Percentiles rank a stretch among this genome's conserved stretches.
Conservation (phyloP, 2,888 invertebrate genomes). For the Drosophila lutescens region DNA sequence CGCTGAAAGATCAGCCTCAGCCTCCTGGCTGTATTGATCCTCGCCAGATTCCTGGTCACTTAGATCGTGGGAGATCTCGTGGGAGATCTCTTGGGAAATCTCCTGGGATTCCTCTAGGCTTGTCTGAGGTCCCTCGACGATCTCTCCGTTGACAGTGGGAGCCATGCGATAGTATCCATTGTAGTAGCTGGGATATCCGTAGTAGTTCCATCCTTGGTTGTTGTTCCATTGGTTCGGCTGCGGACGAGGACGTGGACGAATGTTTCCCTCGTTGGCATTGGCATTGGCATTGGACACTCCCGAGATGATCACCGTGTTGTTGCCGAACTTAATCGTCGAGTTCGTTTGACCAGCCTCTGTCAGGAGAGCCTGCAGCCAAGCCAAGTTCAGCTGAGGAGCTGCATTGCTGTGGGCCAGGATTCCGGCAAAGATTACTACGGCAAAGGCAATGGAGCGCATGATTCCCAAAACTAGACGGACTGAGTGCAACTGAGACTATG, state of each 20-base stretch:
- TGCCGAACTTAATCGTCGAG: constrained; percentile 30
- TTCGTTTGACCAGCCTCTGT: constrained; percentile 11
- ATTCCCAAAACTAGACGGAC: constrained; percentile 6
- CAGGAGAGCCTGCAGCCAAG: constrained; percentile 16
- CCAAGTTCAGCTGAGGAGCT: constrained; percentile 29
- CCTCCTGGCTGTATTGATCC: background rate
- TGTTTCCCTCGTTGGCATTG: constrained; percentile 13
- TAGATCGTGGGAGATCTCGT: constrained; percentile 7
- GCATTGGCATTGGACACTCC: constrained; percentile 29
- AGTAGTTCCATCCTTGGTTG: background rate
- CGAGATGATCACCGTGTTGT: constrained; percentile 36
- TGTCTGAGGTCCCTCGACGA: constrained; percentile 4
- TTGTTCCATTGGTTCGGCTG: background rate
- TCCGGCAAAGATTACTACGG: constrained; percentile 25
- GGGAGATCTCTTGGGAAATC: constrained; percentile 1
- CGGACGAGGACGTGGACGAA: background rate
- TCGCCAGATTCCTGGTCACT: constrained; percentile 13
- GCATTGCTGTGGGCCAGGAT: constrained; percentile 35
- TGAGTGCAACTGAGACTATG: constrained; percentile 41
- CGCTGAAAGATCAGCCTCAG: background rate
- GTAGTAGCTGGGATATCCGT: background rate
- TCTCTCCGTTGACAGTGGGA: constrained; percentile 7
- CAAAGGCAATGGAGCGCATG: constrained; percentile 37
- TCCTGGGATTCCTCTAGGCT: constrained; percentile 15
- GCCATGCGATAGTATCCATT: constrained; percentile 19